Percentiles rank a stretch among this genome's conserved stretches.
These are phyloP conservation scores for Drosophila ezoana DNA, from an alignment of 2,888 invertebrate species.

Conservation along the genomic window DNA sequence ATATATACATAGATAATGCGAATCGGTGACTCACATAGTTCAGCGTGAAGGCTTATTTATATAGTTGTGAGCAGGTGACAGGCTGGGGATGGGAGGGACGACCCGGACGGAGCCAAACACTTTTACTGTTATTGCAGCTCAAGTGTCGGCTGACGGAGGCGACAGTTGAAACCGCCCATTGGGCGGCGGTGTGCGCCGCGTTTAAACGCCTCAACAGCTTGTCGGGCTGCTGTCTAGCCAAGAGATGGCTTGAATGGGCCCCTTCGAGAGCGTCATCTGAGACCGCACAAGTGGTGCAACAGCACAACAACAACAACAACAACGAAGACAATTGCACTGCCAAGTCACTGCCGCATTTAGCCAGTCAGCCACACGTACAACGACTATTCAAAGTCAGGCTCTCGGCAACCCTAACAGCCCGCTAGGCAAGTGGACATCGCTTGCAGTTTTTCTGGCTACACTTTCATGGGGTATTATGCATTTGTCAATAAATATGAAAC, in stretches of 20 bases:
- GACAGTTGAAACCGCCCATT: slow-evolving; percentile 31
- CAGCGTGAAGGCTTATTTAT: neutral
- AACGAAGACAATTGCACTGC: slow-evolving; percentile 28
- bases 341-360: slow-evolving; percentile 49
- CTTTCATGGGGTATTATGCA: neutral
- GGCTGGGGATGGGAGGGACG: neutral
- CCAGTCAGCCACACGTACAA: slow-evolving; percentile 41
- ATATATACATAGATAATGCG: neutral
- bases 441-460: slow-evolving; percentile 21
- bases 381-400: slow-evolving; percentile 28
- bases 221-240: slow-evolving; percentile 32
- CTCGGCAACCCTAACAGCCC: slow-evolving; percentile 1
- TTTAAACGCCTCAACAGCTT: slow-evolving; percentile 40
- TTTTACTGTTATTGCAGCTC: slow-evolving; percentile 57
- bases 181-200: slow-evolving; percentile 25
- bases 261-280: slow-evolving; percentile 42
- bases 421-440: slow-evolving; percentile 32
- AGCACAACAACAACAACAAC: slow-evolving; percentile 19
- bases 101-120: slow-evolving; percentile 24
- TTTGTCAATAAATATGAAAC: neutral
- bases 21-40: slow-evolving; percentile 7
- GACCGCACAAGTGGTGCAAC: slow-evolving; percentile 71
- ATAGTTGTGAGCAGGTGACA: slow-evolving; percentile 8
- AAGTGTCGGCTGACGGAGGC: slow-evolving; percentile 35
- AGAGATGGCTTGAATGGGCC: slow-evolving; percentile 32